Evolutionary conservation across 2,888 invertebrate genomes (phyloP).

Genomic region (Scaptomyza caliginosa): DNA sequence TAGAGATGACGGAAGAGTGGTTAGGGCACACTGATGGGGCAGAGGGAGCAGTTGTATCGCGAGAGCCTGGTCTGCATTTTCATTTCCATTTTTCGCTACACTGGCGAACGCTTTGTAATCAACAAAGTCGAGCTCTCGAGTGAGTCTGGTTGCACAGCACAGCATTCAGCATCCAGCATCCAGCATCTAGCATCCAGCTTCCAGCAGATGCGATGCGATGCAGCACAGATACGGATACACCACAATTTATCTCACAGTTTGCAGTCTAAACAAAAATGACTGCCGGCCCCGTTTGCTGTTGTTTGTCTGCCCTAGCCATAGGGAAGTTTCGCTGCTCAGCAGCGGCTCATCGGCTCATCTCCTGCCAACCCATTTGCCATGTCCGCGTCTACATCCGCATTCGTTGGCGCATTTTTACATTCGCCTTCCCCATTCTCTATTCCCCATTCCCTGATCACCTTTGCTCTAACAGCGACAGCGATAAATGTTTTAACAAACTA

Average conservation of each 20-base stretch:
- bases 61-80: slow-evolving; percentile 65
- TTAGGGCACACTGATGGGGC: background rate
- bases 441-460: slow-evolving; percentile 25
- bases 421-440: no score
- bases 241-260: slow-evolving; percentile 79
- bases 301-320: slow-evolving; percentile 45
- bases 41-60: background rate
- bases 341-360: slow-evolving; percentile 77
- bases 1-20: slow-evolving; percentile 24
- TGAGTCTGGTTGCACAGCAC: slow-evolving; percentile 9
- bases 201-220: slow-evolving; percentile 66
- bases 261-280: slow-evolving; percentile 80
- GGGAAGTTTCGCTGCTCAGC: slow-evolving; percentile 46
- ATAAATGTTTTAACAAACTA: slow-evolving; percentile 79
- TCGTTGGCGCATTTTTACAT: slow-evolving; percentile 20
- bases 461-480: slow-evolving; percentile 66
- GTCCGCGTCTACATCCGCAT: slow-evolving; percentile 76
- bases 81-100: slow-evolving; percentile 74
- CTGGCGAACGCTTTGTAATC: slow-evolving; percentile 72
- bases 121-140: slow-evolving; percentile 51
- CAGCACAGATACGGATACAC: slow-evolving; percentile 72
- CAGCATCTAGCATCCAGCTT: slow-evolving; percentile 4
- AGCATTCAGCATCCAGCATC: background rate
- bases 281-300: slow-evolving; percentile 35
- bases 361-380: slow-evolving; percentile 73